Evolutionary conservation across 2,797 vertebrate species (phyloP), one percentile per base, ranked within the genome.

Genomic region (Mormyrops attenuatus): DNA sequence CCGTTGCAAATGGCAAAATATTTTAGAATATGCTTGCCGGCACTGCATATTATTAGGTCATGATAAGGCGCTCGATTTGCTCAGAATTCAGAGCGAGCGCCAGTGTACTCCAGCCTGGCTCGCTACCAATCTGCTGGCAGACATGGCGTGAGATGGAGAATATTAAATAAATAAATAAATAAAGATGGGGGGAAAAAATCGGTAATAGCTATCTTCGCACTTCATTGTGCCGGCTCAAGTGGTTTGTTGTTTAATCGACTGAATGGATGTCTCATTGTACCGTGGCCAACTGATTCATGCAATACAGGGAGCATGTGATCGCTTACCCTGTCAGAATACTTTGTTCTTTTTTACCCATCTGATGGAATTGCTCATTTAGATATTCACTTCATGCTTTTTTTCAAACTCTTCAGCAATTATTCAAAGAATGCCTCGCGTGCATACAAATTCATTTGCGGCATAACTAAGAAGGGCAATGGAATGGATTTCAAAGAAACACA

Each of bases 231-330:
- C 11, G 4, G 30, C 63, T 69, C 26, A 69, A 69, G 63, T 44
- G 60, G 66, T 88, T 69, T 69, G 87, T 44, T 88, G 57, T 66
- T 88, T 66, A 47, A 88, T 49, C 63, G 63, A 34, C 63, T 34
- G 63, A 69, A 69, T 34, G 63, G 26, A 34, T 13, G 26, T 69
- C 63, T 34, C 26, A 44, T 3, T 84, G 80, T 84, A 84, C 44
- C 80, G 5, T 8, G 17, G 17, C 20, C 17, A 82, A 82, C 63
- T 30, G 63, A 66, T 66, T 66, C 26, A 13, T 66, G 63, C 26
- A 30, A 34, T 69, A 69, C 30, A 30, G 63, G 63, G 26, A 13
- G 26, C 26, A 11, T 69, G 26, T 30, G 26, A 69, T 69, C 11
- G 63, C 30, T 15, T 13, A 34, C 63, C 26, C 63, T 34, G 63